Evolutionary conservation across 2,888 invertebrate species (phyloP).

Genomic region (Diarsia brunnea): DNA sequence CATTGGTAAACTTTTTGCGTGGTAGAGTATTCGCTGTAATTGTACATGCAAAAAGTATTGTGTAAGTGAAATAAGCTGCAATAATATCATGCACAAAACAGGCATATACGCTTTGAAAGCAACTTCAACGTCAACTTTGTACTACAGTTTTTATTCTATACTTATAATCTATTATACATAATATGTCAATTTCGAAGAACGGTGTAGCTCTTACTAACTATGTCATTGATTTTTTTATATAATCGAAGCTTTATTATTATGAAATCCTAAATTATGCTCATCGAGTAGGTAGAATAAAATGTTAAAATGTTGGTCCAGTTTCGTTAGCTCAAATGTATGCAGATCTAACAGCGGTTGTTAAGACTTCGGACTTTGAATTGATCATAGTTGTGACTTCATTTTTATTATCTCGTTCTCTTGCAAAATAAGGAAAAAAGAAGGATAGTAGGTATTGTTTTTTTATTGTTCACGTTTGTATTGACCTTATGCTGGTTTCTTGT

Average conservation of each 20-base stretch:
- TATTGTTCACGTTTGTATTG: neutral
- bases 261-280: slow-evolving; percentile 37
- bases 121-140: slow-evolving; percentile 1
- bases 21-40: slow-evolving; percentile 39
- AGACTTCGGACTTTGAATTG: slow-evolving; percentile 32
- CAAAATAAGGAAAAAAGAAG: slow-evolving; percentile 15
- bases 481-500: neutral
- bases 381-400: slow-evolving; percentile 23
- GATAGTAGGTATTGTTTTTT: neutral
- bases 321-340: slow-evolving; percentile 5
- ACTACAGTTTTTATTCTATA: slow-evolving; percentile 25
- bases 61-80: slow-evolving; percentile 40
- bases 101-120: slow-evolving; percentile 29
- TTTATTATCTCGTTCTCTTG: slow-evolving; percentile 8
- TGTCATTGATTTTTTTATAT: slow-evolving; percentile 40
- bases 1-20: slow-evolving; percentile 32
- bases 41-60: slow-evolving; percentile 36
- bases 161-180: slow-evolving; percentile 21
- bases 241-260: slow-evolving; percentile 45
- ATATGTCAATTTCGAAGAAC: slow-evolving; percentile 30
- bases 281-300: slow-evolving; percentile 13
- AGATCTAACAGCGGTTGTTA: slow-evolving; percentile 9
- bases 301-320: slow-evolving; percentile 45
- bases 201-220: slow-evolving; percentile 11
- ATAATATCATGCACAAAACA: slow-evolving; percentile 16